phyloP scores from a whole-genome alignment of 2,888 invertebrate genomes.

The Yponomeuta cagnagella region DNA sequence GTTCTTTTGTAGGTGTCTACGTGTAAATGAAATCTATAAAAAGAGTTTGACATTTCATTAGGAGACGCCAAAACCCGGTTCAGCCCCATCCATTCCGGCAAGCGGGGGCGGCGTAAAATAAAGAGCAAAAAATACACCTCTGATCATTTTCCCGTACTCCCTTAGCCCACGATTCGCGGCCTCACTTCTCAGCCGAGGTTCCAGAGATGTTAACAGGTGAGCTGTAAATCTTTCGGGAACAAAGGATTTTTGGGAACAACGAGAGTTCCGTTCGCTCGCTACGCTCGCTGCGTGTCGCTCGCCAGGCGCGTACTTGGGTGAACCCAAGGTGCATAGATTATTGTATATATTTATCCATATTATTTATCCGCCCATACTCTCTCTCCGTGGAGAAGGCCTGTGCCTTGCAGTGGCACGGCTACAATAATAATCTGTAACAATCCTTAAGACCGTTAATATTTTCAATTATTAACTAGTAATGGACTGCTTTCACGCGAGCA shows the following conservation, averaged over 20 bases:
- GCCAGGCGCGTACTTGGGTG: neutral
- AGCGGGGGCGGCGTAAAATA: neutral
- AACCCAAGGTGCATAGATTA: neutral
- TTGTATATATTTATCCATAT: too few relatives aligned
- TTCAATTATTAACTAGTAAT: too few relatives aligned
- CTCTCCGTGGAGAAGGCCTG: too few relatives aligned
- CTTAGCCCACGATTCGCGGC: neutral
- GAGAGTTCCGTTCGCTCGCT: conserved; percentile 21
- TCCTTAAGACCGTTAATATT: too few relatives aligned
- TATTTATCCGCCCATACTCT: too few relatives aligned
- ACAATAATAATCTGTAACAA: too few relatives aligned
- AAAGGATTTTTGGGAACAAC: conserved; percentile 10
- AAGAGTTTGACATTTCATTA: too few relatives aligned
- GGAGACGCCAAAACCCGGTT: too few relatives aligned
- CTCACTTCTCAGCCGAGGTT: neutral
- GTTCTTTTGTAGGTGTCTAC: too few relatives aligned
- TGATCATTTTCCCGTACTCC: neutral
- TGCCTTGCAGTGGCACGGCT: too few relatives aligned
- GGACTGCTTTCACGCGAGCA: too few relatives aligned
- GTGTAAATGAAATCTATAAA: too few relatives aligned
- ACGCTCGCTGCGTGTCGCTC: conserved; percentile 8
- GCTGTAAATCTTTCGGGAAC: conserved; percentile 13
- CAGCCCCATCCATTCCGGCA: neutral
- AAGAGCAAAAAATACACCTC: neutral
- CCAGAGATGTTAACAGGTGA: conserved; percentile 9